phyloP scores from a whole-genome alignment of 2,113 vertebrate species.

The Calonectris borealis region DNA sequence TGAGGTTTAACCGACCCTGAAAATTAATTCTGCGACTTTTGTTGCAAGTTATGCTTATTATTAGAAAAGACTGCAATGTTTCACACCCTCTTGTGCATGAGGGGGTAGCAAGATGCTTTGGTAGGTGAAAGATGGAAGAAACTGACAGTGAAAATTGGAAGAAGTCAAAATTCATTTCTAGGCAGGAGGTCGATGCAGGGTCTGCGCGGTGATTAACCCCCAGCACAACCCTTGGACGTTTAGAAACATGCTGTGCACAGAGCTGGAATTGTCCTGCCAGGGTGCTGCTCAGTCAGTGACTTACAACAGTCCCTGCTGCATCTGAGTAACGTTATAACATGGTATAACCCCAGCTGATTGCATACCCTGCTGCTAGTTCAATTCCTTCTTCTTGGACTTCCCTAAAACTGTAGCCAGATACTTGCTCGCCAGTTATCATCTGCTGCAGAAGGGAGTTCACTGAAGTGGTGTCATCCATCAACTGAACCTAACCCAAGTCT shows the following conservation, averaged over 20 bases:
- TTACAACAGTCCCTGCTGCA: neutral
- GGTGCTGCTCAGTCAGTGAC: neutral
- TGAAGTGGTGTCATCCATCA: neutral
- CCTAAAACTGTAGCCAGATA: neutral
- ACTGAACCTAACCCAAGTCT: neutral
- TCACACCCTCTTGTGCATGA: neutral
- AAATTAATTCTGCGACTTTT: neutral
- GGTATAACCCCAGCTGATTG: neutral
- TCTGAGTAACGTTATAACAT: neutral
- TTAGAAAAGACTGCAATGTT: neutral
- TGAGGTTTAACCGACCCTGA: neutral
- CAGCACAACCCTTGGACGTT: neutral
- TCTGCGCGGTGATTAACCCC: neutral
- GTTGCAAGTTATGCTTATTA: neutral
- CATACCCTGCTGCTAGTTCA: neutral
- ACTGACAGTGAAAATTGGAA: neutral
- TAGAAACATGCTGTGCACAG: neutral
- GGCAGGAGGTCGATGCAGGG: neutral
- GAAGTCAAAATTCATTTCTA: neutral
- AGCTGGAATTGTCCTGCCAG: neutral
- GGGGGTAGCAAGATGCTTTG: neutral
- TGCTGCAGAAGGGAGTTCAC: neutral
- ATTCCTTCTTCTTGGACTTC: neutral
- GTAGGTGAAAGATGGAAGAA: neutral
- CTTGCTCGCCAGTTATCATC: neutral